phyloP scores from a whole-genome alignment of 2,888 invertebrate species.

The Caenorhabditis sp. region DNA sequence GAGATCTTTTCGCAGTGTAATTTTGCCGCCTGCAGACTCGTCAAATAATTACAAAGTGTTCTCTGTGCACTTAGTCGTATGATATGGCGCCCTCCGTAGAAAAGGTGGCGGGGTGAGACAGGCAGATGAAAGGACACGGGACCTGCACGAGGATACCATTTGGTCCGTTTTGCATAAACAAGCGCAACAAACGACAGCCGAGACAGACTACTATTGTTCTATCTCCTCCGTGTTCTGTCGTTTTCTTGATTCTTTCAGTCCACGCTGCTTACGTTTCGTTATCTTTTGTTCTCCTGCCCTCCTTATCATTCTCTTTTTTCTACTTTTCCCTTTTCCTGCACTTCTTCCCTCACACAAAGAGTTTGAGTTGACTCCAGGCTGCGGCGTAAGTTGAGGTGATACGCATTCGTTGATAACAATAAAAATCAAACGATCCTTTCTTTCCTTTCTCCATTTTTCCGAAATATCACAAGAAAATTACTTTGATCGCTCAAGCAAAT shows the following conservation, averaged over 20 bases:
- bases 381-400: neutral
- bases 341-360: slow-evolving; percentile 15
- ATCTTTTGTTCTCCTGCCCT: slow-evolving; percentile 31
- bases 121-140: neutral
- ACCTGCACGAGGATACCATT: neutral
- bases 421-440: neutral
- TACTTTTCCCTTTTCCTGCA: slow-evolving; percentile 5
- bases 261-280: slow-evolving; percentile 14
- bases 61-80: slow-evolving; percentile 29
- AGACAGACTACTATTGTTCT: too few relatives aligned
- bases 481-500: slow-evolving; percentile 15
- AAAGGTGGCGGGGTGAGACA: neutral
- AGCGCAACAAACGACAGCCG: too few relatives aligned
- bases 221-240: too few relatives aligned
- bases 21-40: neutral
- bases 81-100: slow-evolving; percentile 1
- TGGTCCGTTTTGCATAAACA: too few relatives aligned
- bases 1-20: neutral
- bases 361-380: slow-evolving; percentile 21
- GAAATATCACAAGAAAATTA: neutral
- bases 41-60: neutral
- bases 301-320: neutral
- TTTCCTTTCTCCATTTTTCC: neutral
- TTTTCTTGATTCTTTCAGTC: neutral
- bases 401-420: neutral